Base-by-base conservation (phyloP, 2,797 vertebrate genomes). In the Ceryle rudis region DNA sequence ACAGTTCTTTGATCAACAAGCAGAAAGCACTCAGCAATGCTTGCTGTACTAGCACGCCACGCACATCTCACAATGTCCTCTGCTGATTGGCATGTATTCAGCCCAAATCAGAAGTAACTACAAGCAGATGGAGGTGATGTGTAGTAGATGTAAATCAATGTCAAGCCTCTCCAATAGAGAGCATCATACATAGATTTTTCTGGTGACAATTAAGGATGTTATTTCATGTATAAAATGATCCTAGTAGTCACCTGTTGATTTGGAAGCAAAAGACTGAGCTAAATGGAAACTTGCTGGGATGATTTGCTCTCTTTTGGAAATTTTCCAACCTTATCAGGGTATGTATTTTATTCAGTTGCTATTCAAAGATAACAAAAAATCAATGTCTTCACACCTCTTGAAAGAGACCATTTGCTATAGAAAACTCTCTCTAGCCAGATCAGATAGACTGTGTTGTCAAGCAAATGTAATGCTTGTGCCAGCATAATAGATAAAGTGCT, bases 11-110 rank as follows among this genome's bases (percentile, higher is more conserved):
- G 71, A 54, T 14, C 4, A 3, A 37, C 19, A 61, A 72, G 55
- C 65, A 78, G n/a, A 57, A 47, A 65, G 42, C 25, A 6, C 2
- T 0, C n/a, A 33, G 20, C 0, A 0, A 7, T 51, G n/a, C 17
- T 61, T 83, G 72, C 81, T 39, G 6, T 25, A 31, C 14, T n/a
- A 57, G 52, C 33, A 49, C 1, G 1, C 47, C 0, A 0, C n/a
- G 44, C 31, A 9, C 33, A 31, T 46, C 72, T 71, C 14, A 0
- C 18, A 23, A 0, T 5, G 11, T 66, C 60, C 64, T n/a, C 39
- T 82, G 74, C 57, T 61, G 51, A 31, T 39, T 49, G 69, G 54
- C 19, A 2, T 22, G 31, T 71, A 54, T 21, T 54, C 46, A 14
- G 23, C n/a, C 62, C 39, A 35, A 86, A 72, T 4, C 55, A 31